Percentiles rank a stretch among this genome's conserved stretches.
Evolutionary conservation across 2,113 vertebrate genomes (phyloP).

Genomic region (Silurus glanis): DNA sequence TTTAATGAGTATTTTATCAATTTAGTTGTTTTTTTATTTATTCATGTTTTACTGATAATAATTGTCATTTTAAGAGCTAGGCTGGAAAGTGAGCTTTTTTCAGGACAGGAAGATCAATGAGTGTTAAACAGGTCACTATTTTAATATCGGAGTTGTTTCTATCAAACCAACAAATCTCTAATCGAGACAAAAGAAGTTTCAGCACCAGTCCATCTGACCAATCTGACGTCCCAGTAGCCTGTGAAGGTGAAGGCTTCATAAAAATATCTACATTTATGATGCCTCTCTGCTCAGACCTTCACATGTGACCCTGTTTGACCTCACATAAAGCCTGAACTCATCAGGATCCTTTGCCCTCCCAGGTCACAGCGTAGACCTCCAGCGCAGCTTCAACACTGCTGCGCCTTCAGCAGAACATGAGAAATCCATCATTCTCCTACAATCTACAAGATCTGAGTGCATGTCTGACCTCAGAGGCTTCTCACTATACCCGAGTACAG

Average conservation of each 20-base stretch:
- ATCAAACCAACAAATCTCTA: neutral
- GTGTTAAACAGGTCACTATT: neutral
- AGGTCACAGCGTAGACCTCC: constrained; percentile 1
- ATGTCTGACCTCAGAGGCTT: neutral
- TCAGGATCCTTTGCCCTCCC: neutral
- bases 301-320: constrained; percentile 39
- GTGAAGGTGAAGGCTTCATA: neutral
- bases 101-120: no score
- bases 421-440: neutral
- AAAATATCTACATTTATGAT: constrained; percentile 19
- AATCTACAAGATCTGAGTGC: constrained; percentile 11
- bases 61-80: neutral
- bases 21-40: no score
- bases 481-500: neutral
- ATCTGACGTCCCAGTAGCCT: neutral
- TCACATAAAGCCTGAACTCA: constrained; percentile 18
- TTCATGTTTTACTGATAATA: no score
- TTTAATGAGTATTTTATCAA: no score
- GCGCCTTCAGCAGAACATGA: constrained; percentile 13
- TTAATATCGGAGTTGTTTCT: neutral
- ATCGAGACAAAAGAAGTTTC: neutral
- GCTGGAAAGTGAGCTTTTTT: neutral
- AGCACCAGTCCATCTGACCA: neutral
- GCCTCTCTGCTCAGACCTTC: constrained; percentile 7
- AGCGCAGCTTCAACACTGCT: constrained; percentile 12